Base-by-base conservation (phyloP, 2,113 vertebrate species). In the Mesembrinibis cayennensis region DNA sequence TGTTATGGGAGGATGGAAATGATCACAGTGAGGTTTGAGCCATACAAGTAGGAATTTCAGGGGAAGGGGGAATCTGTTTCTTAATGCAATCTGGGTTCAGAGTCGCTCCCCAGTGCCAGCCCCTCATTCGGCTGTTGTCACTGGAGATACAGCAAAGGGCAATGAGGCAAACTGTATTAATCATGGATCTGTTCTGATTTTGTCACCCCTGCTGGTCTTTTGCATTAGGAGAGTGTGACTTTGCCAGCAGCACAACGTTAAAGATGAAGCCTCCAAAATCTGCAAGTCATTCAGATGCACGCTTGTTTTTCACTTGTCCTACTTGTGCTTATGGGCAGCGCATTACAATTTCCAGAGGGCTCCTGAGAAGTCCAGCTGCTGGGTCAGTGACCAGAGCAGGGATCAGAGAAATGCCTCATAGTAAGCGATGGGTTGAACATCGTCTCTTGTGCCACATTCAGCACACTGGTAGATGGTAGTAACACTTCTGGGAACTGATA, bases 251-350 rank as follows among this genome's bases (percentile, higher is more conserved):
- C 87, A 55, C 70, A 22, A 20, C 0, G 0, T 38, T 58, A 66
- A 83, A 82, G 53, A 62, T 4, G 7, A 80, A 82, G 36, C 52
- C 50, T 92, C 40, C 49, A 23, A 81, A 74, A 67, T 61, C 42
- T 73, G n/a, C 45, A 66, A 89, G 65, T 65, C 34, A 66, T 59
- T 89, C 25, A 6, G 3, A 16, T 23, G 16, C 30, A 63, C 9
- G 0, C 13, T 70, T 84, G 38, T 49, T 88, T 72, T 76, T 7
- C 23, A 9, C 59, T 82, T 78, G 77, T 69, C 47, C 27, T 55
- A 0, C 69, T 34, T 38, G 44, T 0, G 0, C 44, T 42, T 56
- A 1, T 12, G 71, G 58, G 45, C 67, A 72, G 22, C 2, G 2
- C 34, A 2, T 63, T 38, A 0, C 38, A 25, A 0, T 13, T 49